These are phyloP conservation scores for Plotosus lineatus DNA, from an alignment of 2,113 vertebrate species.

Conservation along the genomic window DNA sequence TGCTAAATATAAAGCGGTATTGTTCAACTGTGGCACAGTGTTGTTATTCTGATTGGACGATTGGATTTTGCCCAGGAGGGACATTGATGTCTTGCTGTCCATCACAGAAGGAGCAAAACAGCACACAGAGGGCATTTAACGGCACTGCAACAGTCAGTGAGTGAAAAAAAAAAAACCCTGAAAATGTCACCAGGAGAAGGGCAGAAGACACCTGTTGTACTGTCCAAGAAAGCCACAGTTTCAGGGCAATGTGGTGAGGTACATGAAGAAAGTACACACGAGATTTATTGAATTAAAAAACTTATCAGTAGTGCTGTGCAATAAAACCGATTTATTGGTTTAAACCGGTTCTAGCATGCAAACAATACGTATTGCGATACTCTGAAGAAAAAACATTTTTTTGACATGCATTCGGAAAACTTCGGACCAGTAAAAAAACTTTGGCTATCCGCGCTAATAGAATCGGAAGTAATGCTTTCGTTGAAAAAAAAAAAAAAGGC, in stretches of 20 bases:
- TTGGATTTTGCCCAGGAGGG: slow-evolving; percentile 45
- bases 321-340: too few relatives aligned
- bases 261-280: not conserved
- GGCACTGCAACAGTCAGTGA: slow-evolving; percentile 7
- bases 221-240: not conserved
- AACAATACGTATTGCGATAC: too few relatives aligned
- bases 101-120: slow-evolving; percentile 41
- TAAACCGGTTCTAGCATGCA: too few relatives aligned
- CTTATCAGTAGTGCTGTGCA: too few relatives aligned
- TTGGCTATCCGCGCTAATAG: too few relatives aligned
- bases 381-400: too few relatives aligned
- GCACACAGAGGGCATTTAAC: slow-evolving; percentile 21
- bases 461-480: too few relatives aligned
- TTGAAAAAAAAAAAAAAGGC: too few relatives aligned
- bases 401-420: too few relatives aligned
- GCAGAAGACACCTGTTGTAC: slow-evolving; percentile 2
- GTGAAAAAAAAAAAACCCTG: not conserved
- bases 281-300: too few relatives aligned
- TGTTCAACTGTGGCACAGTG: slow-evolving; percentile 25
- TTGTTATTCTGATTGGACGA: slow-evolving; percentile 44
- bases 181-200: slow-evolving; percentile 20
- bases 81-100: slow-evolving; percentile 40
- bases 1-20: slow-evolving; percentile 54
- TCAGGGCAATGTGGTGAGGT: not conserved
- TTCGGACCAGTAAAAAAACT: too few relatives aligned